phyloP scores from a whole-genome alignment of 1,140 invertebrate species.

The Mya arenaria region DNA sequence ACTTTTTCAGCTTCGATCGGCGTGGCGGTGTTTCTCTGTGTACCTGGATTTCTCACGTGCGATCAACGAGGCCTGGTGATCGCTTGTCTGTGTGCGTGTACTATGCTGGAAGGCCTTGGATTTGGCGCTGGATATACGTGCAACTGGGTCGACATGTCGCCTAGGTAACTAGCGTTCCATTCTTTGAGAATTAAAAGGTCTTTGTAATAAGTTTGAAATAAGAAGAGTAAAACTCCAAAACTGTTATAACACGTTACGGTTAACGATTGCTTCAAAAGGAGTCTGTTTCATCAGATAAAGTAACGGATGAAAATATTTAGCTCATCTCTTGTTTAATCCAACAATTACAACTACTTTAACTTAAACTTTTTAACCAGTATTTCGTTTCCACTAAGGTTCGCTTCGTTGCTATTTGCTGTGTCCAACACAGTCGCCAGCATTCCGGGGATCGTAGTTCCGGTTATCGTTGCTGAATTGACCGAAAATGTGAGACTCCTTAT shows the following conservation, averaged over 20 bases:
- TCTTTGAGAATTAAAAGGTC: no score
- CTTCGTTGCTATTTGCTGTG: background rate
- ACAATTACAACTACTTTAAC: background rate
- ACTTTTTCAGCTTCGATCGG: conserved; percentile 43
- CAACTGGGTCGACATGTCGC: conserved; percentile 56
- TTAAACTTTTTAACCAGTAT: background rate
- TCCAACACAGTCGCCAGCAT: conserved; percentile 11
- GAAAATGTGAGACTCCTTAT: background rate
- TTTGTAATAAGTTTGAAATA: no score
- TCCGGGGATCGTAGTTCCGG: background rate
- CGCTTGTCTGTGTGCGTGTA: conserved; percentile 32
- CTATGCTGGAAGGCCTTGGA: conserved; percentile 43
- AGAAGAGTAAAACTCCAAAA: no score
- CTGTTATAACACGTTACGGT: no score
- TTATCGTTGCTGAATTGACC: background rate
- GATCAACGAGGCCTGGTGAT: conserved; percentile 9
- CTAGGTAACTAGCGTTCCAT: no score
- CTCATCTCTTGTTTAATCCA: background rate
- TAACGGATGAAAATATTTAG: no score
- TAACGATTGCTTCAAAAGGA: no score
- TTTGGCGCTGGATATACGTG: conserved; percentile 47
- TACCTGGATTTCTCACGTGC: conserved; percentile 54
- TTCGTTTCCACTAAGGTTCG: background rate
- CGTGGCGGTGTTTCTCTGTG: conserved; percentile 47
- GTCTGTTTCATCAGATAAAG: no score